phyloP scores from a whole-genome alignment of 2,113 vertebrate species.

The Okapia johnstoni region DNA sequence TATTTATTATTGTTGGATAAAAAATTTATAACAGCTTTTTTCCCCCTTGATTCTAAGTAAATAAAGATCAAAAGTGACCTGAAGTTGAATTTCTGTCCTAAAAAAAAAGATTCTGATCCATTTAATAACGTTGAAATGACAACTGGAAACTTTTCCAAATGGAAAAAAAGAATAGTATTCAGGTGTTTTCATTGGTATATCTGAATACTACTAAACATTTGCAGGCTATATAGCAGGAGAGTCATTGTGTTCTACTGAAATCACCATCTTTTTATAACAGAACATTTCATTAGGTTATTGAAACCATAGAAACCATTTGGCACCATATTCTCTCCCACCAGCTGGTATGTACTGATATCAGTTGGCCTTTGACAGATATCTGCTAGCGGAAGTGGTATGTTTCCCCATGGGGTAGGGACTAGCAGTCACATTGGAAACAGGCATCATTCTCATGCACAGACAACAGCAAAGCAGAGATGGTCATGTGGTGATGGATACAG shows the following conservation, averaged over 20 bases:
- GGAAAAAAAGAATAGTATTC: not conserved
- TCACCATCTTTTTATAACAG: not conserved
- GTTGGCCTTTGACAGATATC: not conserved
- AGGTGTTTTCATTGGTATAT: not conserved
- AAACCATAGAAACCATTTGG: constrained; percentile 23
- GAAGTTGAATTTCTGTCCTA: not conserved
- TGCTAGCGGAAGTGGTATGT: not conserved
- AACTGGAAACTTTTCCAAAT: constrained; percentile 1
- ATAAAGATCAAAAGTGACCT: not conserved
- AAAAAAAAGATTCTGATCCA: not conserved
- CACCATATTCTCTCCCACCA: not conserved
- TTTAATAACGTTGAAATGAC: not conserved
- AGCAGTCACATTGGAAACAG: not conserved
- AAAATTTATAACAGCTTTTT: not conserved
- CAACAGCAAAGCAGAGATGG: not conserved
- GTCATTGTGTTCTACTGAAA: not conserved
- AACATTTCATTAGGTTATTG: not conserved
- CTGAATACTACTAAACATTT: not conserved
- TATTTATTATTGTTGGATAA: not conserved
- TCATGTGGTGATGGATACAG: not conserved
- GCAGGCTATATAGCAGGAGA: not conserved
- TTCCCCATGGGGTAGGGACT: not conserved
- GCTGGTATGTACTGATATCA: not conserved
- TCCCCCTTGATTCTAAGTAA: not conserved
- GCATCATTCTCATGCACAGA: not conserved